These are phyloP conservation scores for Protobothrops flavoviridis DNA, from an alignment of 2,113 vertebrate genomes.

Conservation along the genomic window DNA sequence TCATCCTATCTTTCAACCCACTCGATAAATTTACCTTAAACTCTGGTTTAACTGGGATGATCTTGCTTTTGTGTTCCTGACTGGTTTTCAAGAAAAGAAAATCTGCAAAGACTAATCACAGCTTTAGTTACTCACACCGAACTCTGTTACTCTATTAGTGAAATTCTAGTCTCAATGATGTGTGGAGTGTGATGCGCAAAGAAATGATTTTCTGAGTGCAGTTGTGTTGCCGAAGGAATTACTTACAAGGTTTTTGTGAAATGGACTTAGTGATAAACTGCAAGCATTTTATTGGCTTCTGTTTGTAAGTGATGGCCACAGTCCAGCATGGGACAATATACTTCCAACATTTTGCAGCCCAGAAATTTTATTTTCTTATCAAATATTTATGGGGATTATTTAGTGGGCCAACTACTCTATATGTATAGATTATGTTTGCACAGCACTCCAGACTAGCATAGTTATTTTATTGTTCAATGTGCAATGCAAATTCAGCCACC, in stretches of 20 bases:
- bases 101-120: too few relatives aligned
- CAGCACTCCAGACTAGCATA: not conserved
- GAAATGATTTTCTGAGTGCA: too few relatives aligned
- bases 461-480: not conserved
- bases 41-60: too few relatives aligned
- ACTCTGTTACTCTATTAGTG: too few relatives aligned
- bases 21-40: too few relatives aligned
- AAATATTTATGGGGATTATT: not conserved
- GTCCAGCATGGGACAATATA: not conserved
- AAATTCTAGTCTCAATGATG: not conserved
- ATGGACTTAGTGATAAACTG: not conserved
- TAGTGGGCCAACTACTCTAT: not conserved
- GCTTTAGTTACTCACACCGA: too few relatives aligned
- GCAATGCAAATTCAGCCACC: not conserved
- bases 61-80: too few relatives aligned
- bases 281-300: not conserved
- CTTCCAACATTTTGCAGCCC: not conserved
- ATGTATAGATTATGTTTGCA: not conserved
- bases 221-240: not conserved
- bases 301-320: not conserved
- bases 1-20: too few relatives aligned
- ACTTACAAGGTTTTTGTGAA: not conserved
- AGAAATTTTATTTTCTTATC: not conserved
- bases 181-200: accelerated
- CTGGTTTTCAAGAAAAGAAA: too few relatives aligned